phyloP scores from a whole-genome alignment of 2,888 invertebrate species.

The Tetropium fuscum region DNA sequence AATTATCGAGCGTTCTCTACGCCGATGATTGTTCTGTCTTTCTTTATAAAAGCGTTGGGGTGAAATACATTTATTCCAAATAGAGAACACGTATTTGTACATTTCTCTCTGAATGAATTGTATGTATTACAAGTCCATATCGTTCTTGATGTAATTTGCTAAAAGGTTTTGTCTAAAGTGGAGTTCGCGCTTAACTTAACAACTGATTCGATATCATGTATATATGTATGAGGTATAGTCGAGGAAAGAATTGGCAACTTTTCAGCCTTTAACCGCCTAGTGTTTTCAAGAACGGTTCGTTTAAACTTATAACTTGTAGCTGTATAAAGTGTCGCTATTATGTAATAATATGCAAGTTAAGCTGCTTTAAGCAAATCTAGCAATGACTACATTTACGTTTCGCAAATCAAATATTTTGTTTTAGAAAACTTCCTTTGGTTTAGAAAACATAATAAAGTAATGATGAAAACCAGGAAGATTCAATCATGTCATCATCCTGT shows the following conservation, averaged over 20 bases:
- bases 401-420: too few species aligned
- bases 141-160: slow-evolving; percentile 64
- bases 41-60: slow-evolving; percentile 31
- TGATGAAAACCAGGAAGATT: too few species aligned
- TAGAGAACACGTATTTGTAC: slow-evolving; percentile 47
- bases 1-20: slow-evolving; percentile 12
- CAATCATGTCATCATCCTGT: too few species aligned
- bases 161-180: slow-evolving; percentile 67
- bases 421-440: too few species aligned
- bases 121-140: slow-evolving; percentile 53
- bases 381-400: too few species aligned
- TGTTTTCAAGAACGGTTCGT: neutral
- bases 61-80: slow-evolving; percentile 44
- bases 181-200: slow-evolving; percentile 67
- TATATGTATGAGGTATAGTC: slow-evolving; percentile 64
- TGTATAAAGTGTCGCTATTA: too few species aligned
- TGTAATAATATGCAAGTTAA: too few species aligned
- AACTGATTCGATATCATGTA: slow-evolving; percentile 67
- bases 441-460: too few species aligned
- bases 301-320: too few species aligned
- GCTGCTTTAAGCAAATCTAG: too few species aligned
- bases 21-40: slow-evolving; percentile 4
- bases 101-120: slow-evolving; percentile 58
- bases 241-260: slow-evolving; percentile 22
- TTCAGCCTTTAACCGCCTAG: slow-evolving; percentile 11